These are phyloP conservation scores for Phymatocera aterrima DNA, from an alignment of 2,888 invertebrate genomes.

Conservation along the genomic window DNA sequence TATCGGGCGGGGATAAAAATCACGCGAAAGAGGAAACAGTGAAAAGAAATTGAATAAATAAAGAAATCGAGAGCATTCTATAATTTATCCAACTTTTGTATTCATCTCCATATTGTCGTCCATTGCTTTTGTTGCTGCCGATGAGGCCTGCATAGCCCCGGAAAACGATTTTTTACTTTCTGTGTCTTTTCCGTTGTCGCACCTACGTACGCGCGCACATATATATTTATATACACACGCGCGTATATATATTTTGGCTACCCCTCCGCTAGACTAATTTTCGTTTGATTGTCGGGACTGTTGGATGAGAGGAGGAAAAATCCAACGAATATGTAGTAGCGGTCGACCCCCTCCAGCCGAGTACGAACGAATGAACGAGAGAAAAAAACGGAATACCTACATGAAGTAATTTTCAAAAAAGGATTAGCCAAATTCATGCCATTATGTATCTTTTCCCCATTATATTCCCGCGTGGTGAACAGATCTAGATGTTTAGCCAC, in stretches of 20 bases:
- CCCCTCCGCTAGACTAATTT: constrained; percentile 60
- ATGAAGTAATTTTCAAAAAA: not conserved
- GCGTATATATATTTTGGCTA: constrained; percentile 3
- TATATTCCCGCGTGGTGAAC: not conserved
- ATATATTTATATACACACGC: no score
- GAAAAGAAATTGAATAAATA: constrained; percentile 43
- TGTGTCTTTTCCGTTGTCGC: no score
- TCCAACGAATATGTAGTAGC: not conserved
- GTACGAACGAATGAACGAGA: not conserved
- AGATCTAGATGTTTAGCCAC: not conserved
- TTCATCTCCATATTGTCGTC: constrained; percentile 35
- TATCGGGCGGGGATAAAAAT: no score
- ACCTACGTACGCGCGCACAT: no score
- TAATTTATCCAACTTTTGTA: no score
- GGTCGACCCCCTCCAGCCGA: not conserved
- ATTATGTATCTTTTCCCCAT: not conserved
- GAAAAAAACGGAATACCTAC: not conserved
- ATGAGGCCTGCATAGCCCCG: no score
- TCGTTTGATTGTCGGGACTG: constrained; percentile 62
- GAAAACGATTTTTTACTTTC: no score
- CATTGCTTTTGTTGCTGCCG: no score
- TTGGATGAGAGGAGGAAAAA: constrained; percentile 47
- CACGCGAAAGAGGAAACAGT: no score
- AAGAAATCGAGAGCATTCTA: not conserved
- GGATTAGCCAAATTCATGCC: not conserved